These are phyloP conservation scores for Halcyon smyrnensis DNA, from an alignment of 2,797 vertebrate species.

Conservation along the genomic window DNA sequence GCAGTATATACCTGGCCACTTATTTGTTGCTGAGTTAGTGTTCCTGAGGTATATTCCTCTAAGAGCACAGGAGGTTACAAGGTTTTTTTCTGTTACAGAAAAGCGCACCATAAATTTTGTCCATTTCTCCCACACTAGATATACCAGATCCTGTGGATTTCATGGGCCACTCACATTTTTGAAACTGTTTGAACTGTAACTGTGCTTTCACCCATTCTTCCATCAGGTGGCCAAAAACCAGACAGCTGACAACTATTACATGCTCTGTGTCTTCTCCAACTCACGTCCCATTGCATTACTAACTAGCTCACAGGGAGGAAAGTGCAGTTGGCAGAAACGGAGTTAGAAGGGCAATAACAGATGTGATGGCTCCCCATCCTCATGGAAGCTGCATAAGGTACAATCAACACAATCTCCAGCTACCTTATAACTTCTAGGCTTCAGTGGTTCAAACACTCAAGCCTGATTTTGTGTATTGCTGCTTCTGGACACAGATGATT, in stretches of 20 bases:
- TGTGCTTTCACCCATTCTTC: neutral
- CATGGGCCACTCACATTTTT: neutral
- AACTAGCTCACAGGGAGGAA: neutral
- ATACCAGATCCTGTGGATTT: neutral
- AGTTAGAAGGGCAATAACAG: neutral
- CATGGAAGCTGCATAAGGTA: neutral
- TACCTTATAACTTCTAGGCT: neutral
- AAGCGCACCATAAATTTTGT: neutral
- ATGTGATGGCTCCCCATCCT: neutral
- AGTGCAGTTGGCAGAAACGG: neutral
- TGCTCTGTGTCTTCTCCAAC: neutral
- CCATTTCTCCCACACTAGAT: neutral
- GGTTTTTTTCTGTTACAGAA: neutral
- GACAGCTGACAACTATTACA: neutral
- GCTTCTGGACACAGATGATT: neutral
- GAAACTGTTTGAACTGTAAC: neutral
- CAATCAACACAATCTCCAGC: neutral
- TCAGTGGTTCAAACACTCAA: neutral
- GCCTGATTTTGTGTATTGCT: neutral
- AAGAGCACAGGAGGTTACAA: neutral
- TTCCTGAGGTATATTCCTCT: neutral
- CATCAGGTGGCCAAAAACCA: neutral
- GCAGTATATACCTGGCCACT: neutral
- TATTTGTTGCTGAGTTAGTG: neutral
- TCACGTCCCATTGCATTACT: neutral